Evolutionary conservation across 1,140 invertebrate species (phyloP).

Genomic region (Ceratina australensis): DNA sequence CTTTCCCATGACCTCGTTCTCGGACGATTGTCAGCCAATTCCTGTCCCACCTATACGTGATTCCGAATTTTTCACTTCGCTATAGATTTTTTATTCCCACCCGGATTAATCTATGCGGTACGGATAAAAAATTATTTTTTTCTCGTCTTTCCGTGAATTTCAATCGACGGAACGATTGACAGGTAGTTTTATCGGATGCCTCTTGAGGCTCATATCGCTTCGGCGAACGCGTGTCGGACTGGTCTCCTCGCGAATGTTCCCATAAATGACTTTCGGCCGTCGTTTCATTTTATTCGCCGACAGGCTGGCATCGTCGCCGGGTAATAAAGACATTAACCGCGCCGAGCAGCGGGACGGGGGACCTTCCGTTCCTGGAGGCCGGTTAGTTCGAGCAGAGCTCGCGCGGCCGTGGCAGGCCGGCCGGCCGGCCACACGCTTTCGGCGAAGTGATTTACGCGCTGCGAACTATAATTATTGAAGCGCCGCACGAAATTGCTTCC

Average conservation of each 20-base stretch:
- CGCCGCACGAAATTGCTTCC: conserved; percentile 64
- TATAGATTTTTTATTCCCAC: too few species aligned
- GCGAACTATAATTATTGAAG: conserved; percentile 66
- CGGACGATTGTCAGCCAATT: conserved; percentile 26
- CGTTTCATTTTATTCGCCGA: conserved; percentile 40
- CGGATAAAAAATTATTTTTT: too few species aligned
- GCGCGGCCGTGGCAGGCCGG: conserved; percentile 21
- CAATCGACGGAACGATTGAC: too few species aligned
- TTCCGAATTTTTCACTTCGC: conserved; percentile 1
- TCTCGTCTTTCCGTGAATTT: too few species aligned
- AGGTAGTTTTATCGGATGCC: too few species aligned
- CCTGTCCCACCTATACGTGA: conserved; percentile 3
- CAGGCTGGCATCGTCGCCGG: conserved; percentile 40
- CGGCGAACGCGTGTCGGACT: background rate
- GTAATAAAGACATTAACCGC: conserved; percentile 69
- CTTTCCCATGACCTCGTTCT: conserved; percentile 26
- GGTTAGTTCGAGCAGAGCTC: conserved; percentile 57
- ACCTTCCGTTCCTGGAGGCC: conserved; percentile 65
- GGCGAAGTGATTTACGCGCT: conserved; percentile 69
- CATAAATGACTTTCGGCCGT: background rate
- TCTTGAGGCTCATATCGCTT: too few species aligned
- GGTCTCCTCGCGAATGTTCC: background rate
- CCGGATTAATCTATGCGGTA: too few species aligned
- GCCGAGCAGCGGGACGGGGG: conserved; percentile 52
- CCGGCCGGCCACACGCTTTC: conserved; percentile 55